Evolutionary conservation across 2,113 vertebrate species (phyloP), one percentile per base, ranked within the genome.

Genomic region (Campylorhamphus procurvoides): DNA sequence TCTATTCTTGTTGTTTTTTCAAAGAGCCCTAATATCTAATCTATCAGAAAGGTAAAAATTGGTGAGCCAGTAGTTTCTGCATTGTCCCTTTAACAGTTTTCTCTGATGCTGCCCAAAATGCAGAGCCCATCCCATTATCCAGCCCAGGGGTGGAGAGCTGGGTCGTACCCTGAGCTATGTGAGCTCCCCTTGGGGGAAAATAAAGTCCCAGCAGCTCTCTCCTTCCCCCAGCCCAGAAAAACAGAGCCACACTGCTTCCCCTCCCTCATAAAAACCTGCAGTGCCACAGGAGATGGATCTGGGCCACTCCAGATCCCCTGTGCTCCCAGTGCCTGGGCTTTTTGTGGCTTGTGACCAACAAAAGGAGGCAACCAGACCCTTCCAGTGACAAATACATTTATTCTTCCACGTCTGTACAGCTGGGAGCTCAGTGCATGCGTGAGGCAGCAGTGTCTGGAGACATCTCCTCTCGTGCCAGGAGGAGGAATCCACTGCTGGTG

Each of bases 321-420:
- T 63, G 47, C 68, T 81, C n/a, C 49, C 35, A 29, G 28, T 79
- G 79, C 72, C 75, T 78, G 71, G 31, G n/a, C n/a, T 87, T 33
- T 68, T 31, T 74, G 56, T 77, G 90, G 33, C 90, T 92, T 56
- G 28, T 40, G 78, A 31, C 88, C 84, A 72, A 19, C 16, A 40
- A 96, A 94, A 93, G 82, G 87, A 94, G 87, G 84, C 91, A 87
- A 91, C 33, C 76, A 58, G 66, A 91, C 55, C 0, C 66, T 85
- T 94, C 35, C 58, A 89, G 56, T 93, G 69, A 96, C 87, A 93
- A 73, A 93, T 37, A 96, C 72, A 47, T 96, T 96, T 95, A 96
- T 95, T 96, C 89, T 92, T 91, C 89, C 69, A 74, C 31, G 62
- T 90, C 84, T 94, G 85, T 97, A 92, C 96, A 96, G 75, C 89